phyloP scores from a whole-genome alignment of 2,888 invertebrate genomes.

The Zygogramma bicolorata region DNA sequence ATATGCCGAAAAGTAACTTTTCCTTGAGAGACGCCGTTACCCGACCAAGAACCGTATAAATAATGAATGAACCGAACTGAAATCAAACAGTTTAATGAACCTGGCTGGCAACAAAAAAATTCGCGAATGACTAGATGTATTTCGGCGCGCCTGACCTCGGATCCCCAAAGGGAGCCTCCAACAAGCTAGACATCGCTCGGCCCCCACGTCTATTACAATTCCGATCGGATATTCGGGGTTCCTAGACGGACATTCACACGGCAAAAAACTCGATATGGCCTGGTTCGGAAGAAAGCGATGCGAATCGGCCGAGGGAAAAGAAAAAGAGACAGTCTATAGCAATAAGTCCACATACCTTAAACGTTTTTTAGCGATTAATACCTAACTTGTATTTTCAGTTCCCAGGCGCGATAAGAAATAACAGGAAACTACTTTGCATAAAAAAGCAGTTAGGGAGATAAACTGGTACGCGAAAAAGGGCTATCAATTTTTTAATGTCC shows the following conservation, averaged over 20 bases:
- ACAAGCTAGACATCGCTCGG: conserved; percentile 52
- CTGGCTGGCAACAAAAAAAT: conserved; percentile 58
- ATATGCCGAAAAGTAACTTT: conserved; percentile 33
- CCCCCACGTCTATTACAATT: conserved; percentile 60
- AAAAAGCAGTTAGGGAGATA: neutral
- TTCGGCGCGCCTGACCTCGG: conserved; percentile 56
- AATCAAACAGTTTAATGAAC: conserved; percentile 58
- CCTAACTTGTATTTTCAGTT: neutral
- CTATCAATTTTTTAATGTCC: neutral
- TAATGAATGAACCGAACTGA: conserved; percentile 46
- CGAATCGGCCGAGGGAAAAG: neutral
- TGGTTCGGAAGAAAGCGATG: neutral
- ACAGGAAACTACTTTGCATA: neutral
- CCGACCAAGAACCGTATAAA: conserved; percentile 42
- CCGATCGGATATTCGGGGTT: conserved; percentile 58
- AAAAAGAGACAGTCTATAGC: neutral
- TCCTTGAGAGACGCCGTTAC: conserved; percentile 32
- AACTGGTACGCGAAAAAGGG: neutral
- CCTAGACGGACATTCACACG: conserved; percentile 49
- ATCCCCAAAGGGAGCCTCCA: conserved; percentile 60
- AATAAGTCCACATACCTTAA: neutral
- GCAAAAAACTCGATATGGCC: conserved; percentile 3
- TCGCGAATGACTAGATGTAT: conserved; percentile 61
- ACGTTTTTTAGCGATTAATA: neutral
- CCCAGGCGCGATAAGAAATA: neutral